Base-by-base conservation (phyloP, 1,140 invertebrate genomes). In the fruit fly (Drosophila melanogaster) region DNA sequence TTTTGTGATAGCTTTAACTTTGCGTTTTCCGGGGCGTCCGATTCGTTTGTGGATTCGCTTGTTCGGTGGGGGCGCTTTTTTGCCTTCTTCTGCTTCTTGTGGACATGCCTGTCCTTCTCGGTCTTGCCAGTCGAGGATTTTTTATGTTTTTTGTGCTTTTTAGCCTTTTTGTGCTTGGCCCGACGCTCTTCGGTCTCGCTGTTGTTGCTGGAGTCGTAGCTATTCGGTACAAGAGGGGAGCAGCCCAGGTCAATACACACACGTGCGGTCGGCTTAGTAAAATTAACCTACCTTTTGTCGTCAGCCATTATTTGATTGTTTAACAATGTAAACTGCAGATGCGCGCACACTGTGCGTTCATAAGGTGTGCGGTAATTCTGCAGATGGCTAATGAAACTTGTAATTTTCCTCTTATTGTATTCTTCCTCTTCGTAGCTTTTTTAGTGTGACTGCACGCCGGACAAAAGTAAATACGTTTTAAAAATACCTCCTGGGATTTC, bases 81-180 rank as follows among this genome's bases (percentile, higher is more conserved):
- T 0, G 70, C 59, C 47, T 84, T 92, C 22, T 89, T 92, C 60
- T 90, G 89, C 55, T 85, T 92, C 33, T 87, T 92, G 33, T 92
- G 90, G n/a, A 53, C 41, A 44, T 75, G 76, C 10, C 75, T 59
- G 4, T 75, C 84, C 2, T 92, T 90, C 71, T 62, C 91, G 75
- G 22, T 49, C 40, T 17, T 62, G 10, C 44, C 33, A 0, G 64
- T 49, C 4, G 59, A 55, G 12, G 90, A 78, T 72, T 93, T 94
- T 71, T 94, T 94, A 65, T 94, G 92, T 75, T 94, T 94, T 70
- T 93, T 94, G 59, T 83, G 92, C 64, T 93, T 94, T 72, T 94
- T 94, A 47, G 92, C 93, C 65, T 91, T 92, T 47, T 90, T 92
- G n/a, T 76, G 79, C 67, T 90, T 91, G 47, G 70, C 44, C 24